Conservation (phyloP, 1,140 invertebrate species). For the Listronotus bonariensis region DNA sequence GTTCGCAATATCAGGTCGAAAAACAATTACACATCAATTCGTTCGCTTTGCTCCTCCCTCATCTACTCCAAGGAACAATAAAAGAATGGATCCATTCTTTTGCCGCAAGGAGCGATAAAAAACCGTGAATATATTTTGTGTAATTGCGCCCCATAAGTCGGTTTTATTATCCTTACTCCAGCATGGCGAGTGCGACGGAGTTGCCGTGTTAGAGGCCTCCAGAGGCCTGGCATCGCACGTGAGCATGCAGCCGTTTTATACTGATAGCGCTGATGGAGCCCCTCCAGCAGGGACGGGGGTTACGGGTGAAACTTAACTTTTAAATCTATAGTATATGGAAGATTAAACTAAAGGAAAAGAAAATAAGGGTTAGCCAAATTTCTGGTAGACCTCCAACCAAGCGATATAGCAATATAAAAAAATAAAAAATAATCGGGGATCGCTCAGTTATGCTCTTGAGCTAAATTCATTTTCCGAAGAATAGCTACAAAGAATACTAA, state of each 20-base stretch:
- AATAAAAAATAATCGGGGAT: no score
- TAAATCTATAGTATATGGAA: no score
- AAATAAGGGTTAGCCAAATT: no score
- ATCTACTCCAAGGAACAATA: constrained; percentile 47
- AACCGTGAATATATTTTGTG: constrained; percentile 56
- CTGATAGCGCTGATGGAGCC: constrained; percentile 12
- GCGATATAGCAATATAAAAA: no score
- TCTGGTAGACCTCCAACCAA: no score
- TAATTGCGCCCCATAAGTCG: constrained; percentile 55
- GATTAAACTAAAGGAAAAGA: no score
- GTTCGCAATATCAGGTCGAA: constrained; percentile 42
- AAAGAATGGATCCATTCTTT: constrained; percentile 54
- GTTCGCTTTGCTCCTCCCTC: constrained; percentile 31
- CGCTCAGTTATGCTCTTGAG: no score
- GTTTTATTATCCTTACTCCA: constrained; percentile 54
- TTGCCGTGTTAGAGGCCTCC: constrained; percentile 52
- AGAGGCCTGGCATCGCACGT: constrained; percentile 44
- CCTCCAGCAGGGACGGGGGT: neutral
- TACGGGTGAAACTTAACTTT: no score
- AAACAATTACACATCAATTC: constrained; percentile 56
- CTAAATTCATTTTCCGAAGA: no score
- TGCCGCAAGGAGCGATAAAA: constrained; percentile 56
- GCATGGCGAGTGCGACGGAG: constrained; percentile 45
- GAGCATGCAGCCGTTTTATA: constrained; percentile 38
- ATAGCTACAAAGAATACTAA: no score